Evolutionary conservation across 2,113 vertebrate species (phyloP), one percentile per base, ranked within the genome.

Genomic region (Oenanthe melanoleuca): DNA sequence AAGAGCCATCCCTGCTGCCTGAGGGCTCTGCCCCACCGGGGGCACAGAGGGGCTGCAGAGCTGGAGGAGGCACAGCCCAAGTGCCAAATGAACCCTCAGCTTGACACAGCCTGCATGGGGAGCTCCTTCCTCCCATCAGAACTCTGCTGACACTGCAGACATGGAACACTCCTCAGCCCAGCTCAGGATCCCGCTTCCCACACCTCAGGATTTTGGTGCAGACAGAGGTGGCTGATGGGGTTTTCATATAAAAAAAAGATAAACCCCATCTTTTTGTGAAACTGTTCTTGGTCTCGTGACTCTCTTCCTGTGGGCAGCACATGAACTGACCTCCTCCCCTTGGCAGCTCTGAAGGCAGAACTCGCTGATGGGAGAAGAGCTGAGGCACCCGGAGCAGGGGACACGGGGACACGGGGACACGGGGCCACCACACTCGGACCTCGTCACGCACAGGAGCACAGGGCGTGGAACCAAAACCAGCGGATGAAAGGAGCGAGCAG

Each of bases 401-500:
- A 47, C 56, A 11, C 1, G 9, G 23, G 1, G 19, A 38, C 81
- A 37, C 42, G 9, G 23, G 1, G 19, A 38, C 81, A 37, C 42
- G 6, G 26, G 0, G 42, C 31, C 1, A 17, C 0, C 19, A 38
- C 50, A 8, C 21, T 14, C 45, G 18, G 24, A 18, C 12, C 59
- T 21, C 8, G 4, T 11, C 9, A 31, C 4, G 22, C 33, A 1
- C 28, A 12, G 0, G 5, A 4, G n/a, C 71, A 22, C 67, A 19
- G 66, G n/a, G 24, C 5, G 2, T n/a, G 61, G 52, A 31, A 22
- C 13, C 11, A 3, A 24, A 38, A 4, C 20, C 59, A 19, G 80
- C 38, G 52, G 69, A 19, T 23, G 9, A 13, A 25, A 34, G 57
- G 15, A 64, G 34, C 0, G 13, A 23, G 69, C 2, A 2, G 5